These are phyloP conservation scores for Pipistrellus kuhlii DNA, from an alignment of 2,797 vertebrate genomes.

Conservation along the genomic window DNA sequence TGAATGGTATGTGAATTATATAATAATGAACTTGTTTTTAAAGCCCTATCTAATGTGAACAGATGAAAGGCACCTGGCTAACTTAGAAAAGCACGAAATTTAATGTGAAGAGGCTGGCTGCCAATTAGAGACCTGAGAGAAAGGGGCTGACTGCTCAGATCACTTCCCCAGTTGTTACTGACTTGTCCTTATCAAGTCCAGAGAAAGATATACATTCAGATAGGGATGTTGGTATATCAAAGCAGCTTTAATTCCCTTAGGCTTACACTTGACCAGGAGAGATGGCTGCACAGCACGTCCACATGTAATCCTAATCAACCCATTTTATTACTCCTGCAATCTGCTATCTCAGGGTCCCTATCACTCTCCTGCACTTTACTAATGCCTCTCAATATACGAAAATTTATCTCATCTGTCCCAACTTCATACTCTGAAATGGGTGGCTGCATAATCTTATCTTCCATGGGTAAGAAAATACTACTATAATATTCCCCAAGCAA, in stretches of 20 bases:
- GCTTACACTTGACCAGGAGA: not conserved
- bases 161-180: not conserved
- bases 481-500: not conserved
- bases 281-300: not conserved
- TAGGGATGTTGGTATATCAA: not conserved
- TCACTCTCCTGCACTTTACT: not conserved
- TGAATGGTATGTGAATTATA: not conserved
- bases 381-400: not conserved
- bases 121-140: not conserved
- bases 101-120: not conserved
- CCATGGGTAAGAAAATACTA: not conserved
- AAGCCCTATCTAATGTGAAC: not conserved
- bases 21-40: conserved; percentile 26
- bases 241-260: conserved; percentile 15
- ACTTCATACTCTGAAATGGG: not conserved
- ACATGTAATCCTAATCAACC: not conserved
- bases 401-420: not conserved
- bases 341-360: not conserved
- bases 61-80: not conserved
- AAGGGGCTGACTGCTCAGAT: not conserved
- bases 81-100: not conserved
- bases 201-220: conserved; percentile 14
- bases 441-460: not conserved
- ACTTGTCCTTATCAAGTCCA: not conserved
- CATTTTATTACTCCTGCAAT: not conserved